Evolutionary conservation across 2,113 vertebrate species (phyloP), one percentile per base, ranked within the genome.

Genomic region (Xenotilapia longispinis): DNA sequence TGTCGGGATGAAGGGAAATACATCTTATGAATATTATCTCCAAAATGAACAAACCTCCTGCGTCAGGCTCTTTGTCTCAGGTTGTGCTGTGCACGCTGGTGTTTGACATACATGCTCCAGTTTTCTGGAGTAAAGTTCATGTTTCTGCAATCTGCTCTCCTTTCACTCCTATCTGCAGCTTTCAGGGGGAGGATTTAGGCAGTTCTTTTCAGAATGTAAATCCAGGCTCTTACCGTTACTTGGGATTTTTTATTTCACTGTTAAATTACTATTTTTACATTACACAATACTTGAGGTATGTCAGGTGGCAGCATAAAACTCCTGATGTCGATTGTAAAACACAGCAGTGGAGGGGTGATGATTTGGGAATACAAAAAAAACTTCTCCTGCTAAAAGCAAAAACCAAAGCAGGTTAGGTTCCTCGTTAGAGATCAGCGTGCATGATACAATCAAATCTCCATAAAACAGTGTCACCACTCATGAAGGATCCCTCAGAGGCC

Each of bases 21-120:
- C 82, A 93, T 53, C 28, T 86, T 28, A 58, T n/a, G 45, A 87
- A 85, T 85, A 84, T 86, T 42, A 87, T 78, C 82, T 84, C 26
- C 78, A 60, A 12, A 28, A 8, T 9, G 80, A 85, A 82, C 89
- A 73, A 84, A 85, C 6, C n/a, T 47, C 55, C 79, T 15, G 38
- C 23, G 2, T 47, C 83, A 58, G 78, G 9, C 21, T 51, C 65
- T 33, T 2, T 21, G 14, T 14, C 58, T 63, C 31, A 38, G 10
- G 21, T 36, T 21, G 21, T 47, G 21, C 21, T 17, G 40, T 2
- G 21, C 14, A 73, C 3, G 40, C 5, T 73, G 42, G 1, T 31
- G 42, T 87, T 88, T 90, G 89, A 63, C 5, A 9, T 82, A 78
- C 26, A 42, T 83, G 73, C 58, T 80, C 55, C 36, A 60, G 54